These are phyloP conservation scores for Symphodus melops DNA, from an alignment of 2,113 vertebrate species.

Conservation along the genomic window DNA sequence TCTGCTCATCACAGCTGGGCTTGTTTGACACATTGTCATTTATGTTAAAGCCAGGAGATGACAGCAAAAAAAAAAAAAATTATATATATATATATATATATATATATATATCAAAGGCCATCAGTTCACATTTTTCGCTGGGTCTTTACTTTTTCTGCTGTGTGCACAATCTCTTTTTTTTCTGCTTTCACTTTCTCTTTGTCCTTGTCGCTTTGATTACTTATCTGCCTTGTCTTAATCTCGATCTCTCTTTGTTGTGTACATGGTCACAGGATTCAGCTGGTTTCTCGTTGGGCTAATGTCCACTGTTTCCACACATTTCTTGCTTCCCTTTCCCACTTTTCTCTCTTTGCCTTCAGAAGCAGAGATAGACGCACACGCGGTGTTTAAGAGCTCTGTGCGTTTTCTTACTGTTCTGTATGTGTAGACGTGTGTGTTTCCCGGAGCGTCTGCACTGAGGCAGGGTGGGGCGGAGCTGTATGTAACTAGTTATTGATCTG, in stretches of 20 bases:
- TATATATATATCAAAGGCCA: constrained; percentile 54
- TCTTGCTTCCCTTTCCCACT: not conserved
- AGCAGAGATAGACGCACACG: constrained; percentile 16
- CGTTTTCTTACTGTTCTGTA: not conserved
- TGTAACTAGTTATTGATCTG: constrained; percentile 70
- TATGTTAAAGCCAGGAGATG: constrained; percentile 25
- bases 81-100: no score
- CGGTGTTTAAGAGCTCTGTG: constrained; percentile 37
- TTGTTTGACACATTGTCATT: constrained; percentile 40
- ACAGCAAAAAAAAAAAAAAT: constrained; percentile 3
- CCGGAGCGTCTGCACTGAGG: constrained; percentile 23
- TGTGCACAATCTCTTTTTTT: constrained; percentile 33
- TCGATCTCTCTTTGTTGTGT: constrained; percentile 19
- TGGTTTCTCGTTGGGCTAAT: not conserved
- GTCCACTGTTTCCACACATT: constrained; percentile 17
- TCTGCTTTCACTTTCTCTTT: constrained; percentile 33
- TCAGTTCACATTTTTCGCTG: constrained; percentile 39
- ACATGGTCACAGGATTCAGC: constrained; percentile 20
- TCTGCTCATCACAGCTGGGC: constrained; percentile 26
- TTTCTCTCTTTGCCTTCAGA: constrained; percentile 6
- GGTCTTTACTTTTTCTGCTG: constrained; percentile 32
- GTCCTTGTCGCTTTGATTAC: constrained; percentile 57
- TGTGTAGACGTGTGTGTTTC: constrained; percentile 19
- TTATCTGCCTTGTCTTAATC: constrained; percentile 59
- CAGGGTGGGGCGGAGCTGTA: constrained; percentile 42